Conservation (phyloP, 2,113 vertebrate genomes). For the Gopherus flavomarginatus region DNA sequence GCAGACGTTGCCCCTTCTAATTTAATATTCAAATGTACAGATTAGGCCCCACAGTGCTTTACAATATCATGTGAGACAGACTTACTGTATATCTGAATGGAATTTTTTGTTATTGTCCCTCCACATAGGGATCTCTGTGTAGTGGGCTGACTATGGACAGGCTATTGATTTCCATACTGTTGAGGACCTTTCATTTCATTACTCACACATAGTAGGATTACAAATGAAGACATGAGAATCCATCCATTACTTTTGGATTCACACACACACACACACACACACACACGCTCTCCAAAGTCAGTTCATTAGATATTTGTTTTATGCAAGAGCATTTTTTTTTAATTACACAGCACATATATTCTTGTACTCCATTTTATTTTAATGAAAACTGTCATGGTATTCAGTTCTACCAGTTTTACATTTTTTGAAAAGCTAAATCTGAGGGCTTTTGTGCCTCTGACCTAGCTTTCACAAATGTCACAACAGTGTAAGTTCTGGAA, state of each 20-base stretch:
- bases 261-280: neutral
- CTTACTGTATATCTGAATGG: conserved; percentile 53
- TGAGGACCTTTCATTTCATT: conserved; percentile 65
- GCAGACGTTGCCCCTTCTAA: conserved; percentile 79
- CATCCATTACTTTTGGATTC: conserved; percentile 68
- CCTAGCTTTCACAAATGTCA: neutral
- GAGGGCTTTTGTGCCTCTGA: conserved; percentile 1
- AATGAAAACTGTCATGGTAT: conserved; percentile 42
- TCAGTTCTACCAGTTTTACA: neutral
- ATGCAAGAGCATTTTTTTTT: conserved; percentile 63
- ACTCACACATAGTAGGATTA: conserved; percentile 72
- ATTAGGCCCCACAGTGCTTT: conserved; percentile 54
- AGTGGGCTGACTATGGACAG: conserved; percentile 50
- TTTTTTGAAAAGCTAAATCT: neutral
- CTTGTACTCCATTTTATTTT: conserved; percentile 14
- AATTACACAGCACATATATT: conserved; percentile 33
- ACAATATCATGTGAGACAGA: conserved; percentile 44
- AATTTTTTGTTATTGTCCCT: conserved; percentile 22
- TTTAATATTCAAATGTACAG: conserved; percentile 81
- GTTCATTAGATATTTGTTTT: conserved; percentile 72
- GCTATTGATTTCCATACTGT: conserved; percentile 55
- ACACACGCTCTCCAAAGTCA: conserved; percentile 65
- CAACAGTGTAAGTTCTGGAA: neutral
- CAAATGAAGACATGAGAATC: conserved; percentile 64
- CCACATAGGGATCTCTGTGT: conserved; percentile 38